Percentiles rank a stretch among this genome's conserved stretches.
Conservation (phyloP, 2,888 invertebrate genomes). For the Agrilus biguttatus region DNA sequence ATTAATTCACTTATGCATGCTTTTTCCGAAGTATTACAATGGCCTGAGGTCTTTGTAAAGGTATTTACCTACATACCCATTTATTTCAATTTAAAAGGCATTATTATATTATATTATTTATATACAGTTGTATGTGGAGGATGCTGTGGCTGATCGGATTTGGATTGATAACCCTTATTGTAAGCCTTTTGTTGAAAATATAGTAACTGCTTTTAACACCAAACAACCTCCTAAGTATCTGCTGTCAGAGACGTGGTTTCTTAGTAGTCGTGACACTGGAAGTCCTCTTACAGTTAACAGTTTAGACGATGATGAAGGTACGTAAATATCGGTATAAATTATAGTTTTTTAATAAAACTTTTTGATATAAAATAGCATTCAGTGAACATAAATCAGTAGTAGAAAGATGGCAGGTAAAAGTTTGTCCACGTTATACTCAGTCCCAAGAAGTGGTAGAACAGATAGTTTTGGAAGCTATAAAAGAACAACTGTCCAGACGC, state of each 20-base stretch:
- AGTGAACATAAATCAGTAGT: constrained; percentile 30
- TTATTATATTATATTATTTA: no score
- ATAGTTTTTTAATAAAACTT: not conserved
- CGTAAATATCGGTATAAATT: constrained; percentile 4
- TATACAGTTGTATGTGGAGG: constrained; percentile 76
- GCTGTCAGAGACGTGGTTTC: constrained; percentile 43
- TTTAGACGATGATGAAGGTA: constrained; percentile 45
- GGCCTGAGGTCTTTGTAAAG: constrained; percentile 88
- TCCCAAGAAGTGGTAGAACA: constrained; percentile 58
- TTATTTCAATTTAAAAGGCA: no score
- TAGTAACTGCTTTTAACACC: constrained; percentile 73
- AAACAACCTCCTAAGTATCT: constrained; percentile 58
- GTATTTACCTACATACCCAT: constrained; percentile 28
- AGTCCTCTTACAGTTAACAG: constrained; percentile 33
- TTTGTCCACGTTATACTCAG: constrained; percentile 43
- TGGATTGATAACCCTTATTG: constrained; percentile 92
- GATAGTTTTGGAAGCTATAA: constrained; percentile 72
- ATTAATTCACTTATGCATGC: constrained; percentile 74
- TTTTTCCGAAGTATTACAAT: constrained; percentile 66
- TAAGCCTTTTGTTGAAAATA: constrained; percentile 81
- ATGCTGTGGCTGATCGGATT: constrained; percentile 80
- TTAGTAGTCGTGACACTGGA: constrained; percentile 31
- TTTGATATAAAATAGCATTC: constrained; percentile 18
- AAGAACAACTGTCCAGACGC: constrained; percentile 73
- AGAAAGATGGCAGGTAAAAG: constrained; percentile 32